phyloP scores from a whole-genome alignment of 2,888 invertebrate genomes.

The Euclidia mi region DNA sequence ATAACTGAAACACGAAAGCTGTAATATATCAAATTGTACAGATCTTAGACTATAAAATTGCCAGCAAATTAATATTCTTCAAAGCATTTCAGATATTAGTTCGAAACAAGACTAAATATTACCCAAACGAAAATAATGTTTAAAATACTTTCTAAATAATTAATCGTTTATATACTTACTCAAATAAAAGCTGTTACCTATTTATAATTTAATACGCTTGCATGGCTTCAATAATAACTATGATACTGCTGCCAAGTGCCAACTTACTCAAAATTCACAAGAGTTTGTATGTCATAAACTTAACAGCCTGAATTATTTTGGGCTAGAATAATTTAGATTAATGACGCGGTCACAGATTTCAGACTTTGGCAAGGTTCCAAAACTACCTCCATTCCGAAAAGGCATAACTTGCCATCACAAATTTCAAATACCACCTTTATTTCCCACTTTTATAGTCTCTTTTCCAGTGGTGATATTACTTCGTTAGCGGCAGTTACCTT shows the following conservation, averaged over 20 bases:
- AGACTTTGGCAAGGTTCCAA: constrained; percentile 54
- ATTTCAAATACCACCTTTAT: constrained; percentile 13
- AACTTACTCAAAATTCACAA: constrained; percentile 48
- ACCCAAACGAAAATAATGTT: no score
- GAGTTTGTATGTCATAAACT: constrained; percentile 51
- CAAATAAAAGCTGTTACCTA: no score
- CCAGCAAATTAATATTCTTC: no score
- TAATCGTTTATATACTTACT: no score
- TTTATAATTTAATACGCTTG: no score
- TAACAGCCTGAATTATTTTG: constrained; percentile 48
- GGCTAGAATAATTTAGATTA: constrained; percentile 57
- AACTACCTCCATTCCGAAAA: constrained; percentile 9
- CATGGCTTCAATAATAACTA: no score
- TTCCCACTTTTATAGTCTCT: rapidly evolving
- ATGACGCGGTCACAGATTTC: constrained; percentile 56
- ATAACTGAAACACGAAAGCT: no score
- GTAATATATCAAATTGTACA: no score
- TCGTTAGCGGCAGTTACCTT: constrained; percentile 20
- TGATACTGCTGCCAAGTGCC: constrained; percentile 3
- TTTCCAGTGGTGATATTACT: background rate
- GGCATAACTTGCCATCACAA: background rate
- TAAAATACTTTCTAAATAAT: no score
- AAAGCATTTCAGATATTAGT: no score
- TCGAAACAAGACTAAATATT: no score
- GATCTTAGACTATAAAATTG: no score